phyloP scores from a whole-genome alignment of 2,113 vertebrate species.

The Circaetus gallicus region DNA sequence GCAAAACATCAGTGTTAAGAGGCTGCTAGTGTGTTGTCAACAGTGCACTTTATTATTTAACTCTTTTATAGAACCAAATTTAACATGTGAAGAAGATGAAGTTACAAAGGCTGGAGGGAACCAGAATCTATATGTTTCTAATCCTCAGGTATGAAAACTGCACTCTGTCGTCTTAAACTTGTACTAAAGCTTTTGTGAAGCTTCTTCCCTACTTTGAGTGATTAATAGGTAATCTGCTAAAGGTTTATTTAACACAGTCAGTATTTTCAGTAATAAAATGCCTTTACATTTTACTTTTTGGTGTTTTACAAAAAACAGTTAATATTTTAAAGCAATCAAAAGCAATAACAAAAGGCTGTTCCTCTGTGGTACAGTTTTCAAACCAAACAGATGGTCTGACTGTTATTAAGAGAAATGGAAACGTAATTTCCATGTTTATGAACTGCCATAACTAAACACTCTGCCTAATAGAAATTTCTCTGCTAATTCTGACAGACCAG shows the following conservation, averaged over 20 bases:
- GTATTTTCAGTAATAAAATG: not conserved
- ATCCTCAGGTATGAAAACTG: slow-evolving; percentile 64
- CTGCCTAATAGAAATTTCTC: not conserved
- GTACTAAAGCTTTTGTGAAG: not conserved
- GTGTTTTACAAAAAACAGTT: not conserved
- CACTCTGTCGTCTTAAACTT: not conserved
- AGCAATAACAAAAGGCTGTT: not conserved
- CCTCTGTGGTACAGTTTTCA: not conserved
- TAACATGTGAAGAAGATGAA: not conserved
- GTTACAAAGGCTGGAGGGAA: not conserved
- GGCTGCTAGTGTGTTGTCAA: not conserved
- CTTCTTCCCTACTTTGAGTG: not conserved
- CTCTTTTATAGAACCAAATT: slow-evolving; percentile 19
- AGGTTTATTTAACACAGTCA: not conserved
- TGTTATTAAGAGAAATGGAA: not conserved
- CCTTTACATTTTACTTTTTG: not conserved
- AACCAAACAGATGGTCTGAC: not conserved
- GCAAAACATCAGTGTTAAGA: not conserved
- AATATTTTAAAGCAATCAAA: not conserved
- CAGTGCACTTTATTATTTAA: not conserved
- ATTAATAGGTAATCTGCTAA: not conserved
- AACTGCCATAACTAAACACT: not conserved
- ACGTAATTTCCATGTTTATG: not conserved
- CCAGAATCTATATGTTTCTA: not conserved
- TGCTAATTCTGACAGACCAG: not conserved